Percentiles rank a stretch among this genome's conserved stretches.
Conservation (phyloP, 30 jellyfish, hydroid and myxozoan species). For the Catostylus mosaicus region DNA sequence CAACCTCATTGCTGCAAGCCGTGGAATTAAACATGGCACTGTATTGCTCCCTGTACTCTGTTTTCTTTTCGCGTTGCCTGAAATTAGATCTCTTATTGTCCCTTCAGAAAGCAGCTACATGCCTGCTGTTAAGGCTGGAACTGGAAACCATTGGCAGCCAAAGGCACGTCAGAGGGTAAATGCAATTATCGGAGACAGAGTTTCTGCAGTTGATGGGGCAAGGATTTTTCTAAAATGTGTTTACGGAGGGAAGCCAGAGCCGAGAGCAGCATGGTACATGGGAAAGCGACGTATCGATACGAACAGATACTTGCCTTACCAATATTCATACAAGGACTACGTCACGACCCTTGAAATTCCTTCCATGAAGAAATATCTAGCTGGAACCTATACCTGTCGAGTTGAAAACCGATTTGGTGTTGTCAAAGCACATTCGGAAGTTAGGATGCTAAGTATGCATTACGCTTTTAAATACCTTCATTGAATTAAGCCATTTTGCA, state of each 20-base stretch:
- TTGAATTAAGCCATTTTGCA: neutral
- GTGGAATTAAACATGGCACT: too few relatives aligned
- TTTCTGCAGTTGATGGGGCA: conserved; percentile 78
- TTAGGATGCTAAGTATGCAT: conserved; percentile 79
- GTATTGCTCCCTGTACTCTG: too few relatives aligned
- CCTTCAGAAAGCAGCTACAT: neutral
- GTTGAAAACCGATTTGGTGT: conserved; percentile 65
- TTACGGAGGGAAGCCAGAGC: conserved; percentile 82
- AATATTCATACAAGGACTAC: conserved; percentile 52
- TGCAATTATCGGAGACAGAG: conserved; percentile 74
- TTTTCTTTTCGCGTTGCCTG: too few relatives aligned
- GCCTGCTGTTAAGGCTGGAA: conserved; percentile 66
- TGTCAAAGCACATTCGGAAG: conserved; percentile 43
- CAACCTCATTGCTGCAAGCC: too few relatives aligned
- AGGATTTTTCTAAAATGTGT: conserved; percentile 48
- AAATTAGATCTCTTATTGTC: too few relatives aligned
- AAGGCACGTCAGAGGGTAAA: conserved; percentile 6
- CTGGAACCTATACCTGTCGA: conserved; percentile 72
- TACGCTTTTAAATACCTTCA: neutral
- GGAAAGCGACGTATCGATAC: conserved; percentile 67
- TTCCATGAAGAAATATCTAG: conserved; percentile 21
- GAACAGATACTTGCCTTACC: conserved; percentile 17
- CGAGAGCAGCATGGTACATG: conserved; percentile 77
- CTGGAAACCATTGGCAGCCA: conserved; percentile 75
- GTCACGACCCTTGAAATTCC: conserved; percentile 61